Base-by-base conservation (phyloP, 2,797 vertebrate species). In the Champsocephalus gunnari region DNA sequence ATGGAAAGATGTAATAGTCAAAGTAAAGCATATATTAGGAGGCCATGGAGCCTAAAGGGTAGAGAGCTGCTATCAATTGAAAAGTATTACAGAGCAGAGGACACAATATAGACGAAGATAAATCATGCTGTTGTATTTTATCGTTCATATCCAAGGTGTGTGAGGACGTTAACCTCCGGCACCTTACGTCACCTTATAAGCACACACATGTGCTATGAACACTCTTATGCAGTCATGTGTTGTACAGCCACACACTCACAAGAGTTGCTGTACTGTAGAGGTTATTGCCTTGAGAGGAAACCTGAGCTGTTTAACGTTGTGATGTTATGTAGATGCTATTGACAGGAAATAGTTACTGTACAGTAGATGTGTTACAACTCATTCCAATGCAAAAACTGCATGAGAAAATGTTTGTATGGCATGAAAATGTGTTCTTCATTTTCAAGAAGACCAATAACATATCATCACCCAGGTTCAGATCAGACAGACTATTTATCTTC, bases 1-100 rank as follows among this genome's bases (percentile, higher is more conserved):
- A 92, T 91, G 85, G 89, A 88, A 91, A 89, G 89, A 90, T 89
- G 86, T 89, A 91, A 94, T 79, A 93, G 89, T 92, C 92, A 93
- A 94, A 94, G 88, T 90, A 91, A 90, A 92, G 92, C 89, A 91
- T 94, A 91, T 82, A 90, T 94, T 89, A 92, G 72, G 84, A 79
- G 75, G 77, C 86, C 77, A 53, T 81, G 81, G 80, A 73, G 89
- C 91, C 90, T 81, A 77, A 87, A 92, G 87, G 86, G 81, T 68
- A 80, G 80, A 84, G 81, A 34, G 80, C 51, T 70, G 73, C 83
- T 81, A 81, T 81, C 73, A 81, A 80, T 17, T 75, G 75, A 69
- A 80, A 88, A 87, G 78, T 75, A 79, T 74, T 62, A 11, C 47
- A 68, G 76, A 79, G 79, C 68, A 85, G 53, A 75, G 81, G 85